These are phyloP conservation scores for Thymelicus lineola DNA, from an alignment of 2,888 invertebrate genomes.

Conservation along the genomic window DNA sequence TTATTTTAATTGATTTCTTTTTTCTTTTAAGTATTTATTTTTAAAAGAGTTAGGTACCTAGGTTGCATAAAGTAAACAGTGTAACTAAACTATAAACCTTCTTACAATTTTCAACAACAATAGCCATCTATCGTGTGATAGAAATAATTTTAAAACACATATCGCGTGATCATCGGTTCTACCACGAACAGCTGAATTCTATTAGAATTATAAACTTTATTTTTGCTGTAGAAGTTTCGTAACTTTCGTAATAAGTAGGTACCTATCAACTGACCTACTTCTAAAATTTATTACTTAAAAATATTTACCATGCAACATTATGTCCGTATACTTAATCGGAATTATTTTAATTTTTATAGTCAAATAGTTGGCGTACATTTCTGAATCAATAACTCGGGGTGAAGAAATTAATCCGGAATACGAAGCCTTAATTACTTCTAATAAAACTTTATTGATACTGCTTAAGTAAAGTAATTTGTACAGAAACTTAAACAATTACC, in stretches of 20 bases:
- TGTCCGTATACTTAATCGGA: background rate
- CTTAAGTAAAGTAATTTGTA: conserved; percentile 7
- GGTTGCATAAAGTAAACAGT: too few species aligned
- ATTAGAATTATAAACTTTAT: conserved; percentile 1
- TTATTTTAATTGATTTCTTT: too few species aligned
- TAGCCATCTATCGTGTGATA: background rate
- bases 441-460: conserved; percentile 18
- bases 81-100: background rate
- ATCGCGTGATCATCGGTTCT: conserved; percentile 11
- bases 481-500: conserved; percentile 18
- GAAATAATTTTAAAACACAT: conserved; percentile 2
- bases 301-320: background rate
- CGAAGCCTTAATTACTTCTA: conserved; percentile 7
- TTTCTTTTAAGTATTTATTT: too few species aligned
- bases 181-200: background rate
- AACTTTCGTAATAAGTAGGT: conserved; percentile 8
- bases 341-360: conserved; percentile 1
- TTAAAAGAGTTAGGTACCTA: too few species aligned
- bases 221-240: conserved; percentile 4
- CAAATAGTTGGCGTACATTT: conserved; percentile 5
- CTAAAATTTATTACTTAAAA: background rate
- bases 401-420: conserved; percentile 13
- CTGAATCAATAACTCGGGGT: conserved; percentile 8
- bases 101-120: background rate
- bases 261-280: background rate